Evolutionary conservation across 1,140 invertebrate species (phyloP).

Genomic region (Plectrocnemia conspersa): DNA sequence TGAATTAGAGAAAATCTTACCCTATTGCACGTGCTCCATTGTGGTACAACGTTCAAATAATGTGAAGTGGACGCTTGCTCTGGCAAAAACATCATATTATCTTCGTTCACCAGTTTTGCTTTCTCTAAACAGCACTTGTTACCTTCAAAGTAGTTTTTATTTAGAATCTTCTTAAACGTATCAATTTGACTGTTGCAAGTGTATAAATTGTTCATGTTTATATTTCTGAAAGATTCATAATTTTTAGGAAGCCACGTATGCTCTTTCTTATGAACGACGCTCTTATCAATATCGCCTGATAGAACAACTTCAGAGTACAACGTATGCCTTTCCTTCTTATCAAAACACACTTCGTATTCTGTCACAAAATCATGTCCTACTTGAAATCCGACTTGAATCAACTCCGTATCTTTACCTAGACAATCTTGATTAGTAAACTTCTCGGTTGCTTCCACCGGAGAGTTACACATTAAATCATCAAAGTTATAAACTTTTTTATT

Average conservation of each 20-base stretch:
- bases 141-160: conserved; percentile 30
- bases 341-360: conserved; percentile 41
- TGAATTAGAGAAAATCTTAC: too few species aligned
- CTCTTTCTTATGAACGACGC: conserved; percentile 16
- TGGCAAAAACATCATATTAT: conserved; percentile 39
- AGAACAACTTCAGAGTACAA: conserved; percentile 38
- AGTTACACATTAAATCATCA: conserved; percentile 38
- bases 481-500: conserved; percentile 33
- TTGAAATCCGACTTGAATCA: conserved; percentile 38
- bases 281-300: conserved; percentile 27
- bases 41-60: conserved; percentile 42
- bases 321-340: conserved; percentile 36
- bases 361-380: conserved; percentile 32
- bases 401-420: conserved; percentile 27
- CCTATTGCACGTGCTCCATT: conserved; percentile 42
- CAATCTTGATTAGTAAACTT: conserved; percentile 30
- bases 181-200: conserved; percentile 37
- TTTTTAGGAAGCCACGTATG: conserved; percentile 9
- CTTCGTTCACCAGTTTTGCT: conserved; percentile 40
- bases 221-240: conserved; percentile 12
- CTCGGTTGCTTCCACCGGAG: conserved; percentile 29
- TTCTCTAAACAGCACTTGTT: conserved; percentile 40
- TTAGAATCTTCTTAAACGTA: conserved; percentile 31
- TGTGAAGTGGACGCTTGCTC: conserved; percentile 38
- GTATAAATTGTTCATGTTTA: conserved; percentile 39